A percentile compares a stretch with the other conserved stretches of the same genome.
phyloP scores from a whole-genome alignment of 2,113 vertebrate species.

The Trematomus loennbergii region DNA sequence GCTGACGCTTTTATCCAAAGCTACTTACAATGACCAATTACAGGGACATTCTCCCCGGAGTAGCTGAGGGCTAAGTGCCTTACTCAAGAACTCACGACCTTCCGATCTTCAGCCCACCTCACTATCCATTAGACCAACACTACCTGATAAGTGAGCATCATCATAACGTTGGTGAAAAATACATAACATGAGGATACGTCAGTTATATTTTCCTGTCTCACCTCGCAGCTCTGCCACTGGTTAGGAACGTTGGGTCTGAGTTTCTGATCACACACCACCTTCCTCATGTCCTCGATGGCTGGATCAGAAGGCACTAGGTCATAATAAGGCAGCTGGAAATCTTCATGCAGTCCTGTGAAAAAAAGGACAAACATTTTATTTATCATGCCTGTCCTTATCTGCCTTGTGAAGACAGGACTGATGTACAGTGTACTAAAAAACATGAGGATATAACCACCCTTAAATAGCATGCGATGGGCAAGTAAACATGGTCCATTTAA shows the following conservation, averaged over 20 bases:
- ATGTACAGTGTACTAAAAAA: background rate
- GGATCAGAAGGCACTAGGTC: conserved; percentile 98
- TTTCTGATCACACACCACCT: conserved; percentile 96
- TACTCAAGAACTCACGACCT: too few relatives aligned
- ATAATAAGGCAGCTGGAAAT: conserved; percentile 97
- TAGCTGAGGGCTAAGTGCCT: too few relatives aligned
- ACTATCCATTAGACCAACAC: too few relatives aligned
- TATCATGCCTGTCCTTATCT: background rate
- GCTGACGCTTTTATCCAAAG: too few relatives aligned
- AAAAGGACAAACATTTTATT: conserved; percentile 1
- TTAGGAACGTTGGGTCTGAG: conserved; percentile 94
- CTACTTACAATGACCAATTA: too few relatives aligned
- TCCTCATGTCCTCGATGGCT: conserved; percentile 96
- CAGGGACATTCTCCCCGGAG: too few relatives aligned
- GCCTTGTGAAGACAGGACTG: background rate
- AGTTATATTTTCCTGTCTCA: conserved; percentile 70
- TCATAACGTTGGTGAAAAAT: too few relatives aligned
- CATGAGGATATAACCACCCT: background rate
- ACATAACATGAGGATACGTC: background rate
- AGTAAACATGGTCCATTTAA: conserved; percentile 2
- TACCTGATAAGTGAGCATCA: too few relatives aligned
- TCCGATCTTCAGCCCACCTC: too few relatives aligned
- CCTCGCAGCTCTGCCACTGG: conserved; percentile 99
- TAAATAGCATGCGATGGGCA: background rate
- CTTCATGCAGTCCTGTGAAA: conserved; percentile 89